Conservation (phyloP, 2,113 vertebrate genomes). For the Procapra przewalskii region DNA sequence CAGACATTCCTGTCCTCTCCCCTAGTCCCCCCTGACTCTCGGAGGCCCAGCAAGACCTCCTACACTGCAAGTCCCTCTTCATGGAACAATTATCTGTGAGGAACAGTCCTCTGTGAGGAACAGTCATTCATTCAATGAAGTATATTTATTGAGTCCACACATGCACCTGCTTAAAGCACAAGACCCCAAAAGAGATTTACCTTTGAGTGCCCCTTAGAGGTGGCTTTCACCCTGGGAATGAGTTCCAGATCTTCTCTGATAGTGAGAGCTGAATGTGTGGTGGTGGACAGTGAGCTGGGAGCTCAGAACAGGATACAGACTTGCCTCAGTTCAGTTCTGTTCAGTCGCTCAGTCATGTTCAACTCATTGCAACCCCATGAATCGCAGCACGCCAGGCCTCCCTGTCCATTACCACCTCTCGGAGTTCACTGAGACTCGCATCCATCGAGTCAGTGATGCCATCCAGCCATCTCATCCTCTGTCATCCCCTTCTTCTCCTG, state of each 20-base stretch:
- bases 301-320: background rate
- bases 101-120: background rate
- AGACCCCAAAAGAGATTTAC: background rate
- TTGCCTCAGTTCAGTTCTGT: background rate
- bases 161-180: background rate
- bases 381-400: no score
- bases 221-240: background rate
- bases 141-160: background rate
- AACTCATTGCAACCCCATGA: no score
- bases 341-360: no score
- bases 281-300: background rate
- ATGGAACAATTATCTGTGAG: background rate
- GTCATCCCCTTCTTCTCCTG: no score
- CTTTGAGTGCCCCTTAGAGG: background rate
- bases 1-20: background rate
- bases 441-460: no score
- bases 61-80: background rate
- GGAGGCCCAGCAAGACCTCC: background rate
- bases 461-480: no score
- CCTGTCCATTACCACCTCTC: no score
- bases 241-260: background rate
- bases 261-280: background rate
- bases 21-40: background rate
- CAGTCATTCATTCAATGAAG: background rate
- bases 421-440: no score